Percentiles rank a stretch among this genome's conserved stretches.
Conservation (phyloP, 2,888 invertebrate genomes). For the Eristalis arbustorum region DNA sequence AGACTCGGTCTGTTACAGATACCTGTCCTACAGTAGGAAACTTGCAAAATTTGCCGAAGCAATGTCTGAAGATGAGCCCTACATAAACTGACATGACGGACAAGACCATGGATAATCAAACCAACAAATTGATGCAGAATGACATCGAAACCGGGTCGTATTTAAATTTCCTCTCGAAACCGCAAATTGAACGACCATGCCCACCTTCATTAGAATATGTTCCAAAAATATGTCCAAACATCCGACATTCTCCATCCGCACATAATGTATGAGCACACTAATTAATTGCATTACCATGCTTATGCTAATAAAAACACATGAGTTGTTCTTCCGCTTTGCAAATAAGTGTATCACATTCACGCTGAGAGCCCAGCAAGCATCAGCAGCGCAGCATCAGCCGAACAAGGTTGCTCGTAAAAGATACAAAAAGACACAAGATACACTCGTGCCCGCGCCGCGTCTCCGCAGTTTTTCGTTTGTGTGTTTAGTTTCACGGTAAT, state of each 20-base stretch:
- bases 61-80: too few relatives aligned
- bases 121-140: too few relatives aligned
- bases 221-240: background rate
- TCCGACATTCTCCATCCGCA: slow-evolving; percentile 10
- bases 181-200: too few relatives aligned
- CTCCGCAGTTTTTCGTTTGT: background rate
- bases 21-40: too few relatives aligned
- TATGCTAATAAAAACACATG: slow-evolving; percentile 51
- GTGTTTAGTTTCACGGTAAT: slow-evolving; percentile 37
- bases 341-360: slow-evolving; percentile 19
- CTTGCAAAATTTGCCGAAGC: too few relatives aligned
- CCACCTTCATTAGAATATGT: background rate
- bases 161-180: too few relatives aligned
- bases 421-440: background rate
- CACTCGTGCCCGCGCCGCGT: background rate
- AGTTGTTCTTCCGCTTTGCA: background rate
- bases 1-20: too few relatives aligned
- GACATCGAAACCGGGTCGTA: too few relatives aligned
- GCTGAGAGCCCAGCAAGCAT: slow-evolving; percentile 3
- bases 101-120: too few relatives aligned
- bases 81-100: too few relatives aligned
- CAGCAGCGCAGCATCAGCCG: background rate
- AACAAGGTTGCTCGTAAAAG: background rate
- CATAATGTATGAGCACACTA: slow-evolving; percentile 39
- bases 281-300: slow-evolving; percentile 60